phyloP scores from a whole-genome alignment of 1,140 invertebrate species.

The Hycleus phaleratus region DNA sequence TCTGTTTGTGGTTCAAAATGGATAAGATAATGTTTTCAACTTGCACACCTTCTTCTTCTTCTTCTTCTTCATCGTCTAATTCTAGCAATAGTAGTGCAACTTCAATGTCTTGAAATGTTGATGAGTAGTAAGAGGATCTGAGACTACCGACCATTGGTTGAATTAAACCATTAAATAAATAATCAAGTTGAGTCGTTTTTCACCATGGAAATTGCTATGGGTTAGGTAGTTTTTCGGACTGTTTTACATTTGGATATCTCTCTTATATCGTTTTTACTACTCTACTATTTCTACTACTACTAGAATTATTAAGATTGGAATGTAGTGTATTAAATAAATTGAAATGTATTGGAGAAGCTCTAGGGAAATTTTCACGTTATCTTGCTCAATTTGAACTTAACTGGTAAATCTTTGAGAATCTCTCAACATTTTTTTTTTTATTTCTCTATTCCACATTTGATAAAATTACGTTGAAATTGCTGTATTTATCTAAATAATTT shows the following conservation, averaged over 20 bases:
- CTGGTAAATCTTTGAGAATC: too few relatives aligned
- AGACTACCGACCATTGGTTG: slow-evolving; percentile 10
- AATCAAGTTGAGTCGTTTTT: slow-evolving; percentile 7
- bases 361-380: background rate
- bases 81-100: too few relatives aligned
- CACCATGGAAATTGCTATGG: slow-evolving; percentile 2
- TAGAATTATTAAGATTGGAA: slow-evolving; percentile 9
- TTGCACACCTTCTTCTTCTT: background rate
- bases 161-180: slow-evolving; percentile 25
- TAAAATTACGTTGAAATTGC: too few relatives aligned
- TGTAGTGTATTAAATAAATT: slow-evolving; percentile 2
- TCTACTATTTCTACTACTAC: background rate
- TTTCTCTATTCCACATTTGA: background rate
- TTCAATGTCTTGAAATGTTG: slow-evolving; percentile 14
- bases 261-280: slow-evolving; percentile 2
- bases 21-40: slow-evolving; percentile 11
- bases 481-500: too few relatives aligned
- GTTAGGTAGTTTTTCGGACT: background rate
- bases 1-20: background rate
- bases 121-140: slow-evolving; percentile 9
- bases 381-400: too few relatives aligned
- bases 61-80: too few relatives aligned
- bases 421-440: too few relatives aligned
- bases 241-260: slow-evolving; percentile 3
- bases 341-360: background rate